phyloP scores from a whole-genome alignment of 1,140 invertebrate genomes.

The Plodia interpunctella region DNA sequence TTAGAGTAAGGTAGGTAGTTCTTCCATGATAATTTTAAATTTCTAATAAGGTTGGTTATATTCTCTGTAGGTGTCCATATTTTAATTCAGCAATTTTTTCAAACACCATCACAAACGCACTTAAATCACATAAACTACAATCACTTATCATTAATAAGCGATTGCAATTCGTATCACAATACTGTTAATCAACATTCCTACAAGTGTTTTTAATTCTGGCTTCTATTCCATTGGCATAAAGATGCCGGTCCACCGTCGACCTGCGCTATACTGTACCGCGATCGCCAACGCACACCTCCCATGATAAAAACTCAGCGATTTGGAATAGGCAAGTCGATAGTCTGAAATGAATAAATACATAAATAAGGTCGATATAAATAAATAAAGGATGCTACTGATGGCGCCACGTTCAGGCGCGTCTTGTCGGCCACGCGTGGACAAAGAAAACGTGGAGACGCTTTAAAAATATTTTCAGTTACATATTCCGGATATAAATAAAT shows the following conservation, averaged over 20 bases:
- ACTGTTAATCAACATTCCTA: background rate
- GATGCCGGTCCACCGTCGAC: background rate
- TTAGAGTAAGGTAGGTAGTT: too few species aligned
- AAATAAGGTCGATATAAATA: conserved; percentile 65
- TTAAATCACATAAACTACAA: background rate
- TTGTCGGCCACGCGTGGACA: conserved; percentile 59
- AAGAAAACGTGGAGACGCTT: conserved; percentile 21
- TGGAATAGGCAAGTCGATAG: conserved; percentile 11
- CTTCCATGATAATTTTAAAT: too few species aligned
- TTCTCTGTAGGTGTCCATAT: background rate
- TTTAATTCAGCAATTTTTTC: background rate
- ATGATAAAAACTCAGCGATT: conserved; percentile 7
- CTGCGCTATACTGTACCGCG: background rate
- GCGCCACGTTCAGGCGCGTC: conserved; percentile 56
- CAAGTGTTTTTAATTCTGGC: background rate
- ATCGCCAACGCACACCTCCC: background rate
- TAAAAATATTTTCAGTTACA: background rate
- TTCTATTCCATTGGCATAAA: background rate
- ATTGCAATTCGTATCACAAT: background rate
- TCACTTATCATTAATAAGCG: background rate
- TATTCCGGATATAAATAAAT: too few species aligned
- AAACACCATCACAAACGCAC: background rate
- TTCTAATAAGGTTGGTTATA: too few species aligned
- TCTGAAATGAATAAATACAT: conserved; percentile 63
- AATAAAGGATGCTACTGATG: conserved; percentile 71